Evolutionary conservation across 2,113 vertebrate genomes (phyloP).

Genomic region (Macquaria ambigua): DNA sequence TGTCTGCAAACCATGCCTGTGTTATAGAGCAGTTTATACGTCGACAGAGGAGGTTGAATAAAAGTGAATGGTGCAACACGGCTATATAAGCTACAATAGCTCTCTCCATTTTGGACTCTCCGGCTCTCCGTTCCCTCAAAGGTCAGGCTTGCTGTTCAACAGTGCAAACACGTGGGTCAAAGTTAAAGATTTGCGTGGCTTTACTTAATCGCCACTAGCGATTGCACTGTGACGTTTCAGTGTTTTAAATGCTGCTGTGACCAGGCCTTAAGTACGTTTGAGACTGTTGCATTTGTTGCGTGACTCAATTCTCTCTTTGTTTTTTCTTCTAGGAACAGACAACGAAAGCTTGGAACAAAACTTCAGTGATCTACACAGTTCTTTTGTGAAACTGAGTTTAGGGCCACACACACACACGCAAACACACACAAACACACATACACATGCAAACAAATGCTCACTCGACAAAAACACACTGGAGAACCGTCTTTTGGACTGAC

Average conservation of each 20-base stretch:
- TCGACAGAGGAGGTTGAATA: not conserved
- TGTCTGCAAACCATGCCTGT: not conserved
- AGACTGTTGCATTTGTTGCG: not conserved
- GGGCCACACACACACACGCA: slow-evolving; percentile 57
- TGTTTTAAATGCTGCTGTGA: not conserved
- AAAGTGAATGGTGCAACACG: too few relatives aligned
- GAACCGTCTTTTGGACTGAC: slow-evolving; percentile 85
- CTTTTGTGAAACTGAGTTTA: slow-evolving; percentile 75
- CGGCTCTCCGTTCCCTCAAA: not conserved
- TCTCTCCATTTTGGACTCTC: too few relatives aligned
- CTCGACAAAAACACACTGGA: slow-evolving; percentile 80
- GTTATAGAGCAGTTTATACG: not conserved
- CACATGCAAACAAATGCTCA: slow-evolving; percentile 49
- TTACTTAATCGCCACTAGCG: not conserved
- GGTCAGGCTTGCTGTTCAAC: not conserved
- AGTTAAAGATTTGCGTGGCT: not conserved
- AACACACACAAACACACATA: slow-evolving; percentile 6
- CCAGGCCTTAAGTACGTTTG: not conserved
- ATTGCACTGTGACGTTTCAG: too few relatives aligned
- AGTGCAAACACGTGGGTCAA: not conserved
- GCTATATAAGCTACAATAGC: too few relatives aligned
- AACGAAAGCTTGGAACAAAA: slow-evolving; percentile 98
- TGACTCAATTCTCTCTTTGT: not conserved
- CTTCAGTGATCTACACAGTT: slow-evolving; percentile 90
- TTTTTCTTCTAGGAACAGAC: slow-evolving; percentile 90